Percentiles rank a stretch among this genome's conserved stretches.
These are phyloP conservation scores for Paralichthys olivaceus DNA, from an alignment of 2,113 vertebrate species.

Conservation along the genomic window DNA sequence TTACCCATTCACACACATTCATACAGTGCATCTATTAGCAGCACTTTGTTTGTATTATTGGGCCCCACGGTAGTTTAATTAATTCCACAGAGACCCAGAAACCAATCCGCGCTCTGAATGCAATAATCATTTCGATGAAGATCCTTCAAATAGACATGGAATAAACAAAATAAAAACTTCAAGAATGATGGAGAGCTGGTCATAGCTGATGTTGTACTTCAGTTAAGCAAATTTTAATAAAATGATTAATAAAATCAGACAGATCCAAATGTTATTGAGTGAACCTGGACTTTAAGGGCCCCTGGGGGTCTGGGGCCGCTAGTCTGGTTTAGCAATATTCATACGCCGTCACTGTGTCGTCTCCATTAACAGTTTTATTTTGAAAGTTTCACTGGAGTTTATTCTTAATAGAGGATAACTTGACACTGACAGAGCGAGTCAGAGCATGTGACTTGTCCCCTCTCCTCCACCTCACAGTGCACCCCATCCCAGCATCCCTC, in stretches of 20 bases:
- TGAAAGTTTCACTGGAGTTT: conserved; percentile 55
- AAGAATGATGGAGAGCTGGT: background rate
- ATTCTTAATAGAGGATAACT: conserved; percentile 57
- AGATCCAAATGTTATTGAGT: no score
- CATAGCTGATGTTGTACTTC: background rate
- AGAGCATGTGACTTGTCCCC: conserved; percentile 70
- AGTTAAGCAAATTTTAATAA: background rate
- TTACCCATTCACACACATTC: no score
- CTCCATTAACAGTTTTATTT: conserved; percentile 59
- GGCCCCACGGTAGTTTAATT: background rate
- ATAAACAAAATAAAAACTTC: background rate
- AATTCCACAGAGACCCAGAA: background rate
- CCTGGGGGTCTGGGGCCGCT: no score
- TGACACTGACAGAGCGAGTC: conserved; percentile 66
- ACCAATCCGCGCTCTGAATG: background rate
- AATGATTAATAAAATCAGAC: no score
- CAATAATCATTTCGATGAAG: background rate
- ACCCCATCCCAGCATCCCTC: conserved; percentile 48
- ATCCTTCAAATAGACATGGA: background rate
- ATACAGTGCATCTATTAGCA: no score
- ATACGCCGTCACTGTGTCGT: background rate
- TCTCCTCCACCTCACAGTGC: conserved; percentile 48
- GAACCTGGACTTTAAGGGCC: no score
- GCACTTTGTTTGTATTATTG: no score
- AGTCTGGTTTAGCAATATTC: background rate